Percentiles rank a stretch among this genome's conserved stretches.
Evolutionary conservation across 64 coral and sea anemone species (phyloP).

Genomic region (Hydrozoanthus tunicans): DNA sequence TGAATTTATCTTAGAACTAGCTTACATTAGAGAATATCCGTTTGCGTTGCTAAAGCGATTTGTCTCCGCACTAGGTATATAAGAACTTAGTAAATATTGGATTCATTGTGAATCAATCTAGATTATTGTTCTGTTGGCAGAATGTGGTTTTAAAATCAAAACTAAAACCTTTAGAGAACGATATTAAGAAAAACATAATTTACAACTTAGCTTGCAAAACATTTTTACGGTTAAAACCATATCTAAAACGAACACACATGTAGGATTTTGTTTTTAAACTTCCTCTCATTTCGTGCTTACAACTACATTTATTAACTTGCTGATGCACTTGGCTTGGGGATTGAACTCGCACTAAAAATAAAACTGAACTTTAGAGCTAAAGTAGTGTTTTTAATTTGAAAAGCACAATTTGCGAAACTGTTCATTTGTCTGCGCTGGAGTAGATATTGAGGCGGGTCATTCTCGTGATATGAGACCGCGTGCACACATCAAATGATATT

Average conservation of each 20-base stretch:
- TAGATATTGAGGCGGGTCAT: background rate
- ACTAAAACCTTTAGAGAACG: no score
- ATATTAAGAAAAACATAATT: no score
- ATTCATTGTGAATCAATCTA: background rate
- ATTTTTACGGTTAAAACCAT: background rate
- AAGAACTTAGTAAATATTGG: background rate
- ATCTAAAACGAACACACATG: no score
- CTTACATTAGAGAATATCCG: no score
- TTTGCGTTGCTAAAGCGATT: no score
- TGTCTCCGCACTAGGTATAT: no score
- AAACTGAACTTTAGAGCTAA: background rate
- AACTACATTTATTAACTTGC: background rate
- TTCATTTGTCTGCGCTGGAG: background rate
- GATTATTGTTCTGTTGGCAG: background rate
- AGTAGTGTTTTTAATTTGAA: background rate
- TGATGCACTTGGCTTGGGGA: background rate
- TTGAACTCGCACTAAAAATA: background rate
- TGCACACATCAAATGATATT: background rate
- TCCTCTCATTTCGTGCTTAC: background rate
- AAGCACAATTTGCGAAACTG: background rate
- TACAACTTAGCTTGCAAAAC: no score
- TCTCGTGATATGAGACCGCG: background rate
- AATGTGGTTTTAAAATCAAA: slow-evolving; percentile 3
- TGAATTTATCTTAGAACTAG: no score
- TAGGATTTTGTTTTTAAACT: no score